A percentile compares a stretch with the other conserved stretches of the same genome.
Evolutionary conservation across 2,113 vertebrate species (phyloP).

Genomic region (Cyanoramphus novaezelandiae): DNA sequence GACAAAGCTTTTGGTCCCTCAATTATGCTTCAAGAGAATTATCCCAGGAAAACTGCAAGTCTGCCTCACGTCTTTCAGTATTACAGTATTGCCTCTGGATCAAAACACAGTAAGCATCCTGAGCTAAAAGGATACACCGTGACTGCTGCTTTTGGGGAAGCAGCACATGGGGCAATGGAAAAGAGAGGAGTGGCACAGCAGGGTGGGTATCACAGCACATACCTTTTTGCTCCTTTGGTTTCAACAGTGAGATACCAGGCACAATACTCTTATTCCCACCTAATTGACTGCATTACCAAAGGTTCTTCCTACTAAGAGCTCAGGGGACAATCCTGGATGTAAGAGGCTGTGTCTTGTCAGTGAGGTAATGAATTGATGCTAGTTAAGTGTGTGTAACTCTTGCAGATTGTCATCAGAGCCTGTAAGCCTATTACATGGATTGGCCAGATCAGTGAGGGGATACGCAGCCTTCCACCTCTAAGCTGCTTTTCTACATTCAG

Average conservation of each 20-base stretch:
- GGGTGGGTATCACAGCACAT: fast-evolving
- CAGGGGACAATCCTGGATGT: not conserved
- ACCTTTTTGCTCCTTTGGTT: not conserved
- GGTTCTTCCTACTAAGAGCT: not conserved
- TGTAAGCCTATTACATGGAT: not conserved
- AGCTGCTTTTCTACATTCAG: slow-evolving; percentile 14
- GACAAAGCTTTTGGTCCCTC: not conserved
- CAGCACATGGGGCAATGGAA: fast-evolving
- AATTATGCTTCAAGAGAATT: not conserved
- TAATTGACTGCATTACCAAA: not conserved
- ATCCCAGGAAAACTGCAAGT: not conserved
- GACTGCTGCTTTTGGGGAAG: not conserved
- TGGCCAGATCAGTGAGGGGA: not conserved
- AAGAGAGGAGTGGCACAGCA: not conserved
- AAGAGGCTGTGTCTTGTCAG: not conserved
- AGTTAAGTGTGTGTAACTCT: not conserved
- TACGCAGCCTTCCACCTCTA: not conserved
- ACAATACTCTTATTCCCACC: not conserved
- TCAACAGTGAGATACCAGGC: not conserved
- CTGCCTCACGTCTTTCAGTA: not conserved
- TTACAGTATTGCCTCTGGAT: not conserved
- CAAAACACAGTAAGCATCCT: not conserved
- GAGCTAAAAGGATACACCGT: not conserved
- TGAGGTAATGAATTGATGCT: not conserved
- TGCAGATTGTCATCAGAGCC: not conserved